Conservation (phyloP, 92 coral and sea anemone genomes). For the Actinostola sp. region DNA sequence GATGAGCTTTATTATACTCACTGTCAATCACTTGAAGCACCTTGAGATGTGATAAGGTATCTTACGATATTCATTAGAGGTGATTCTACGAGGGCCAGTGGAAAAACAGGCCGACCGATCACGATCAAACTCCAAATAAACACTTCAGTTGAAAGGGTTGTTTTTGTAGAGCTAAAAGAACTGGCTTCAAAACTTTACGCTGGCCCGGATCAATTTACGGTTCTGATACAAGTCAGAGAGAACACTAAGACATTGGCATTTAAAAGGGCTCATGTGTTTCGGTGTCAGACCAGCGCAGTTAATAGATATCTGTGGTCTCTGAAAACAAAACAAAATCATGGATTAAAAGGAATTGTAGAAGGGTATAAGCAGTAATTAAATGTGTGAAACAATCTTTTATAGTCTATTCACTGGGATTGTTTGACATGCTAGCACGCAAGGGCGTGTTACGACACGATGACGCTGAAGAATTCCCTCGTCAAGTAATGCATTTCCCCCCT, state of each 20-base stretch:
- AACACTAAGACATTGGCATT: background rate
- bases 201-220: background rate
- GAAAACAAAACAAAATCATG: too few species aligned
- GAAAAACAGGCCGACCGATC: background rate
- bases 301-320: too few species aligned
- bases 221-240: background rate
- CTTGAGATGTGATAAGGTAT: background rate
- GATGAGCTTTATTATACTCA: background rate
- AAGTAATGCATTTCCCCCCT: slow-evolving; percentile 21
- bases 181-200: background rate
- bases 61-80: background rate
- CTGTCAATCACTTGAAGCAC: background rate
- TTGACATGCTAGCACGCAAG: slow-evolving; percentile 1
- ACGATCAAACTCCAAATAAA: slow-evolving; percentile 3
- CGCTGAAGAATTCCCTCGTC: background rate
- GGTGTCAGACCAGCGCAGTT: too few species aligned
- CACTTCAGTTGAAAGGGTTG: background rate
- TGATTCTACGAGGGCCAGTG: background rate
- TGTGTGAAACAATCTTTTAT: slow-evolving; percentile 14
- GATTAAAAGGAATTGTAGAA: background rate
- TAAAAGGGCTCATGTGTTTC: too few species aligned
- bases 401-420: slow-evolving; percentile 6
- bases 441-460: slow-evolving; percentile 25
- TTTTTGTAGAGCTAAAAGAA: background rate
- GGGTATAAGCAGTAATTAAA: background rate